Percentiles rank a stretch among this genome's conserved stretches.
phyloP scores from a whole-genome alignment of 1,140 invertebrate genomes.

The Andrena cerasifolii region DNA sequence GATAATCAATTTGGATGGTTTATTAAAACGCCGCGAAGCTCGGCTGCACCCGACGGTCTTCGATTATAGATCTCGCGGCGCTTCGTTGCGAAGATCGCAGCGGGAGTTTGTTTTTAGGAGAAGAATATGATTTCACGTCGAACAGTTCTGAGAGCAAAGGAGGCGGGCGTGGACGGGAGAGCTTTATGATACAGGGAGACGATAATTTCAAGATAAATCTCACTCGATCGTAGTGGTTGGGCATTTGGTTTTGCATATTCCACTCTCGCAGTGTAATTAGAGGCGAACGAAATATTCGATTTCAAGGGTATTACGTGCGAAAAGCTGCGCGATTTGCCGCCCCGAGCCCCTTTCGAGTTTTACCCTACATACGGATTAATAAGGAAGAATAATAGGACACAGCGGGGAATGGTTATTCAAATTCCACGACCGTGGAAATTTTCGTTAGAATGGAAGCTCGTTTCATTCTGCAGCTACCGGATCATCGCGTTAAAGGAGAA shows the following conservation, averaged over 20 bases:
- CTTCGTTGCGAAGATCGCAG: not conserved
- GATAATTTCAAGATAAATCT: not conserved
- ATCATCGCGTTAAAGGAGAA: not conserved
- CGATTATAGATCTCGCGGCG: conserved; percentile 3
- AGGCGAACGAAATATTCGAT: conserved; percentile 30
- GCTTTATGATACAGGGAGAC: not conserved
- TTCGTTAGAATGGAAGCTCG: not conserved
- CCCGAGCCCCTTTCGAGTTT: conserved; percentile 3
- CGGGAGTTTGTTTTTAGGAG: no score
- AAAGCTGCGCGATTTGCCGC: conserved; percentile 4
- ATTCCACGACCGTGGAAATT: not conserved
- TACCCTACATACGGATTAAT: not conserved
- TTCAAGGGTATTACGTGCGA: conserved; percentile 40
- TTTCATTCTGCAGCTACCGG: not conserved
- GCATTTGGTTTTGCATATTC: not conserved
- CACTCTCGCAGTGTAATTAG: conserved; percentile 35
- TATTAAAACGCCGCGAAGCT: conserved; percentile 25
- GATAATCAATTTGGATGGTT: conserved; percentile 55
- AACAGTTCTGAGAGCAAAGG: no score
- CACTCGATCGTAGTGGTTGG: conserved; percentile 9
- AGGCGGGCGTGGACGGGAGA: no score
- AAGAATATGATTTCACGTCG: no score
- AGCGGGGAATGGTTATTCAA: not conserved
- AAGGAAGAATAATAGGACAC: not conserved
- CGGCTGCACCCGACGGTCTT: not conserved